Evolutionary conservation across 1,140 invertebrate species (phyloP).

Genomic region (Eulimnadia texana): DNA sequence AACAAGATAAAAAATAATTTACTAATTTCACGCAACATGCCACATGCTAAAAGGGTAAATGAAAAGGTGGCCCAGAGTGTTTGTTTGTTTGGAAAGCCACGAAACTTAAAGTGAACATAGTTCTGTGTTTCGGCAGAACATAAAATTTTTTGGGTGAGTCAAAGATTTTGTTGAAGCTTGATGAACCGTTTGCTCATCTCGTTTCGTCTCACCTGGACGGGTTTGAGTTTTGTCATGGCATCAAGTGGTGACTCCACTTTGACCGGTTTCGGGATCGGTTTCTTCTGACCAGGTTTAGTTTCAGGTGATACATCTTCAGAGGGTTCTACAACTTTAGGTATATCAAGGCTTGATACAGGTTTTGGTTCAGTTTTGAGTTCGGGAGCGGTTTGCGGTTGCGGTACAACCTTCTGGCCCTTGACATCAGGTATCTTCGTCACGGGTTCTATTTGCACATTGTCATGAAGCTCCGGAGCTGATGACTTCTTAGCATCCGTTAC

Average conservation of each 20-base stretch:
- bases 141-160: not conserved
- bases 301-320: not conserved
- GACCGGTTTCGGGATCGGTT: not conserved
- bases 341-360: not conserved
- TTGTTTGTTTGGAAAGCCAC: too few relatives aligned
- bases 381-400: not conserved
- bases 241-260: not conserved
- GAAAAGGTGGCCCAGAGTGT: too few relatives aligned
- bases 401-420: too few relatives aligned
- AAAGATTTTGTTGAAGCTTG: not conserved
- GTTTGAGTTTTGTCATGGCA: conserved; percentile 6
- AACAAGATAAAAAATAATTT: too few relatives aligned
- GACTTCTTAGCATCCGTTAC: not conserved
- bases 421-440: too few relatives aligned
- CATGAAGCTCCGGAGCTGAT: not conserved
- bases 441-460: too few relatives aligned
- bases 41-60: not conserved
- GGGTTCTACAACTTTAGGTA: not conserved
- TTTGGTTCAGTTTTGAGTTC: conserved; percentile 2
- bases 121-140: not conserved
- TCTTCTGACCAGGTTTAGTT: not conserved
- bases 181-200: too few relatives aligned
- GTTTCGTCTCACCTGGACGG: conserved; percentile 8
- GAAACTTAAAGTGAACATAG: not conserved
- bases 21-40: not conserved